Evolutionary conservation across 2,888 invertebrate genomes (phyloP), one percentile per base, ranked within the genome.

Genomic region (Scaptomyza parva): DNA sequence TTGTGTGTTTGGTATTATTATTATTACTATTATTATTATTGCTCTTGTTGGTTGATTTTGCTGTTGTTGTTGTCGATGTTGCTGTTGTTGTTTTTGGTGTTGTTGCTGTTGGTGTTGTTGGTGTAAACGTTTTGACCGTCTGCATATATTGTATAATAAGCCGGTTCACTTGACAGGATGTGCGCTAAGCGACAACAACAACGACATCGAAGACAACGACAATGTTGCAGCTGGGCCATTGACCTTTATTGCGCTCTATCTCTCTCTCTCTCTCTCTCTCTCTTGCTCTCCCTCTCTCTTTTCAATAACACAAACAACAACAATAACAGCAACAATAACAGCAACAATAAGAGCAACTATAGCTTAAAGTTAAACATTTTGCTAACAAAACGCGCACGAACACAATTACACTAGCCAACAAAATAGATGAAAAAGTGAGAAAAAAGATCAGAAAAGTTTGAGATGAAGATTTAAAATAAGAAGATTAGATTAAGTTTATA

Each of bases 101-200:
- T 17, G 24, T 44, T 48, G 54, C 8, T 43, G n/a, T 12, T 43
- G 52, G 39, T 50, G 37, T 11, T 18, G 45, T 45, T 4, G 12
- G 2, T 45, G 44, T 28, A 18, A 45, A 28, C 28, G 45, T 43
- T 54, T 50, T 48, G 24, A 18, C 22, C 55, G 71, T 61, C 57
- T 55, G 57, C 28, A 50, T 35, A 26, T 55, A 75, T 80, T 80
- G 80, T 80, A 80, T 80, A 80, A 80, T 72, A 69, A 60, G 67
- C 80, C 67, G 69, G 69, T 78, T 81, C 62, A 47, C 57, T 48
- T 47, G 77, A 66, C 83, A 80, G 80, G 84, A 80, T 83, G 65
- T 80, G 54, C 55, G 74, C 59, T 67, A 70, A 75, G 67, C 70
- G 35, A 6, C 45, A 8, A 4, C 45, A 8, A n/a, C 45, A 52